Conservation (phyloP, 2,797 vertebrate species). For the Artibeus jamaicensis region DNA sequence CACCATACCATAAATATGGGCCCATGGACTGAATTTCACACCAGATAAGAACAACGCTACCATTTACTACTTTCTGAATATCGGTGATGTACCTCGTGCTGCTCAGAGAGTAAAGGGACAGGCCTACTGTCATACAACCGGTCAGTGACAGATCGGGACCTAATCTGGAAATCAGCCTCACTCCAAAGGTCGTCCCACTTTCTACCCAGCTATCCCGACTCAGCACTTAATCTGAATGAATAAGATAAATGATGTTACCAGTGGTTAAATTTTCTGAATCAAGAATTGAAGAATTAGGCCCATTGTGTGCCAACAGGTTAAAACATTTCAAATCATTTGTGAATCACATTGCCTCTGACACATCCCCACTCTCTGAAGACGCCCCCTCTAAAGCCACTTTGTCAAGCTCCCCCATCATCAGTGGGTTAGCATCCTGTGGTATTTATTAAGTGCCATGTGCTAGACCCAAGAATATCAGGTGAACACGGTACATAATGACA, state of each 20-base stretch:
- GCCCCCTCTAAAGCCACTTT: not conserved
- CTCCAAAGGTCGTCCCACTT: not conserved
- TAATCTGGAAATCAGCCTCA: not conserved
- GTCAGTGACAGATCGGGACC: not conserved
- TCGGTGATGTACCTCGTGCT: not conserved
- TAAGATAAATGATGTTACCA: not conserved
- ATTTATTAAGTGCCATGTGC: not conserved
- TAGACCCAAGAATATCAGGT: not conserved
- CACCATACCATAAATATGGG: not conserved
- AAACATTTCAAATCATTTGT: not conserved
- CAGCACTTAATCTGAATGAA: not conserved
- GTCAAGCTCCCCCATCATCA: not conserved
- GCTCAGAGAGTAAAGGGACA: not conserved
- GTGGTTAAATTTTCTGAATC: not conserved
- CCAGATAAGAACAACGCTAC: not conserved
- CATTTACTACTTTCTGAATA: not conserved
- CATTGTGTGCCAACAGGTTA: not conserved
- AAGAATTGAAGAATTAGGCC: not conserved
- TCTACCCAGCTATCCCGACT: not conserved
- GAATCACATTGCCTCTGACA: not conserved
- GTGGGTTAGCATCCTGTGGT: no score
- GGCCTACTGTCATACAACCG: not conserved
- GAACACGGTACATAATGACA: not conserved
- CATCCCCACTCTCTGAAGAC: not conserved
- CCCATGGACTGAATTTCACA: not conserved